Evolutionary conservation across 2,113 vertebrate species (phyloP).

Genomic region (Coregonus clupeaformis): DNA sequence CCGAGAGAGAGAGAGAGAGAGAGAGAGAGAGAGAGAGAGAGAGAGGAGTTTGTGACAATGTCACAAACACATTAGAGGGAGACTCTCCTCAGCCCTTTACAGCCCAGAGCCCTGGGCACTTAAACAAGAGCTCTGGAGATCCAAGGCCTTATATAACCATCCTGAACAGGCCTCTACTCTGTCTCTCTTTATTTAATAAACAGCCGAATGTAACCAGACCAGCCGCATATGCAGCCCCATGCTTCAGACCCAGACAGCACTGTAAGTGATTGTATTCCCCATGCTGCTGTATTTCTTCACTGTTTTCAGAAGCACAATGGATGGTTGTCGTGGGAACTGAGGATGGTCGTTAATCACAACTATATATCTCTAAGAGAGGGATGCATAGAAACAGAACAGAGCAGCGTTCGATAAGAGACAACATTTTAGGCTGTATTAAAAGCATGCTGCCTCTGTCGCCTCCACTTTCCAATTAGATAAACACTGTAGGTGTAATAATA

Average conservation of each 20-base stretch:
- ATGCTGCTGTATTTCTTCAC: slow-evolving; percentile 23
- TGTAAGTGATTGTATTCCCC: slow-evolving; percentile 35
- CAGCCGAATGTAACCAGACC: slow-evolving; percentile 15
- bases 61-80: slow-evolving; percentile 8
- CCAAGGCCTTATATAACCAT: slow-evolving; percentile 9
- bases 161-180: slow-evolving; percentile 11
- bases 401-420: neutral
- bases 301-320: slow-evolving; percentile 34
- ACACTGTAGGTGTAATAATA: neutral
- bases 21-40: neutral
- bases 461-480: neutral
- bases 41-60: slow-evolving; percentile 13
- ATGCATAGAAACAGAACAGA: neutral
- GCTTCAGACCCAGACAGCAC: slow-evolving; percentile 20
- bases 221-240: neutral
- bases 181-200: slow-evolving; percentile 39
- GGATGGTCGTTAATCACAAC: slow-evolving; percentile 36
- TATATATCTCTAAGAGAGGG: neutral
- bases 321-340: slow-evolving; percentile 22
- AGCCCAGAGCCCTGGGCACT: slow-evolving; percentile 5
- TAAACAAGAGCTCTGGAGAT: slow-evolving; percentile 33
- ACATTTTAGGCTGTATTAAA: neutral
- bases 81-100: slow-evolving; percentile 17
- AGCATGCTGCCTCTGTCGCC: neutral
- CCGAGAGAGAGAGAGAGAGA: slow-evolving; percentile 3